Percentiles rank a stretch among this genome's conserved stretches.
Evolutionary conservation across 2,113 vertebrate species (phyloP).

Genomic region (Paramisgurnus dabryanus): DNA sequence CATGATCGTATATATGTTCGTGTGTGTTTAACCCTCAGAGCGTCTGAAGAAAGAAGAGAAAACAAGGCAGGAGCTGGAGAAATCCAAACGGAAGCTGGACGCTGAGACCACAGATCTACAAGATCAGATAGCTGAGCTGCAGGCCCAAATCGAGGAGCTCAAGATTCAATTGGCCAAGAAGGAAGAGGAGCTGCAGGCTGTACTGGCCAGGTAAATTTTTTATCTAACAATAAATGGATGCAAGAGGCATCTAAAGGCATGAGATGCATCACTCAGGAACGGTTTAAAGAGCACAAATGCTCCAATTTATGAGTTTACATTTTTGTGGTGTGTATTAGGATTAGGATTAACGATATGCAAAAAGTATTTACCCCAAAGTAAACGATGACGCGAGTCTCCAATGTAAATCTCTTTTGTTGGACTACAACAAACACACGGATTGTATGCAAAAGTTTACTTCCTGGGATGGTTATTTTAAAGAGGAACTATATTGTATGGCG

Average conservation of each 20-base stretch:
- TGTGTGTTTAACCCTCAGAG: constrained; percentile 70
- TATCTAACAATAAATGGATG: background rate
- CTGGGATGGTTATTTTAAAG: too few relatives aligned
- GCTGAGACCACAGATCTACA: constrained; percentile 94
- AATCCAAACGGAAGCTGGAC: constrained; percentile 95
- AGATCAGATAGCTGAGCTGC: constrained; percentile 95
- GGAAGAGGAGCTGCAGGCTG: constrained; percentile 92
- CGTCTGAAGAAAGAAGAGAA: constrained; percentile 98
- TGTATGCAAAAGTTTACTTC: too few relatives aligned
- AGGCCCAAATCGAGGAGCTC: constrained; percentile 93
- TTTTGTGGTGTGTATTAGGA: too few relatives aligned
- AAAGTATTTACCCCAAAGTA: too few relatives aligned
- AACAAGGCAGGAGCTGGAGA: constrained; percentile 94
- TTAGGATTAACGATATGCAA: too few relatives aligned
- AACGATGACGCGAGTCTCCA: too few relatives aligned
- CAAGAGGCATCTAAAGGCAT: background rate
- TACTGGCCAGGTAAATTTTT: constrained; percentile 83
- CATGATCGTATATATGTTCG: background rate
- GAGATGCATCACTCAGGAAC: too few relatives aligned
- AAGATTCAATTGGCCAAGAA: constrained; percentile 94
- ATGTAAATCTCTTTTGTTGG: too few relatives aligned
- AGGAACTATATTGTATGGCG: too few relatives aligned
- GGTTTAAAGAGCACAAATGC: too few relatives aligned
- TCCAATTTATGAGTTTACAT: too few relatives aligned
- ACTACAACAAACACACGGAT: too few relatives aligned